phyloP scores from a whole-genome alignment of 2,797 vertebrate genomes.

The Macropus fuliginosus region DNA sequence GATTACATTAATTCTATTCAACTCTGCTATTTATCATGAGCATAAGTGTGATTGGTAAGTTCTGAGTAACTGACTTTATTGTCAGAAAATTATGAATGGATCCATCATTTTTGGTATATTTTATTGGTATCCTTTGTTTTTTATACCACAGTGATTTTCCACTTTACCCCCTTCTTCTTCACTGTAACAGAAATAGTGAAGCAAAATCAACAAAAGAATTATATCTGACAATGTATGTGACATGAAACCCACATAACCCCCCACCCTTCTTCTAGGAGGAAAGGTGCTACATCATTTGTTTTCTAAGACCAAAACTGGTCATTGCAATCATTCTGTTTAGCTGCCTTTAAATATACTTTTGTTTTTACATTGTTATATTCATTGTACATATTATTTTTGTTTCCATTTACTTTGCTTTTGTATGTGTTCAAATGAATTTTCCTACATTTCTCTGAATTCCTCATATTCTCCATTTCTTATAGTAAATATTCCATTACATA shows the following conservation, averaged over 20 bases:
- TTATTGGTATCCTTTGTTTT: not conserved
- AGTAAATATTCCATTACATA: not conserved
- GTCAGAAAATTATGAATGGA: constrained; percentile 18
- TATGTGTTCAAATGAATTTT: not conserved
- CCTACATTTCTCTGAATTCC: not conserved
- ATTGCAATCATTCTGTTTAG: not conserved
- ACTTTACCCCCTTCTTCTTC: not conserved
- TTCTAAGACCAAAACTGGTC: not conserved
- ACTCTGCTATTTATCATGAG: not conserved
- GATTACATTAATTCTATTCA: not conserved
- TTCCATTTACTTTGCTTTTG: not conserved
- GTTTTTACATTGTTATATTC: not conserved
- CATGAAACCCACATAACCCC: not conserved
- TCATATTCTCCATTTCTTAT: not conserved
- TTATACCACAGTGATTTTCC: not conserved
- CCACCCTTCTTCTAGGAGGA: not conserved
- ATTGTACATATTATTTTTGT: not conserved
- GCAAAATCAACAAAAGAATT: not conserved
- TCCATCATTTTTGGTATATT: not conserved
- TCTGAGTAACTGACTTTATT: not conserved
- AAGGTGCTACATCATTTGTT: not conserved
- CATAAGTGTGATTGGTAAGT: not conserved
- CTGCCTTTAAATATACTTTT: not conserved
- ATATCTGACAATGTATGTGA: not conserved
- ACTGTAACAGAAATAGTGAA: not conserved